Conservation (phyloP, 2,113 vertebrate species). For the Eira barbara region DNA sequence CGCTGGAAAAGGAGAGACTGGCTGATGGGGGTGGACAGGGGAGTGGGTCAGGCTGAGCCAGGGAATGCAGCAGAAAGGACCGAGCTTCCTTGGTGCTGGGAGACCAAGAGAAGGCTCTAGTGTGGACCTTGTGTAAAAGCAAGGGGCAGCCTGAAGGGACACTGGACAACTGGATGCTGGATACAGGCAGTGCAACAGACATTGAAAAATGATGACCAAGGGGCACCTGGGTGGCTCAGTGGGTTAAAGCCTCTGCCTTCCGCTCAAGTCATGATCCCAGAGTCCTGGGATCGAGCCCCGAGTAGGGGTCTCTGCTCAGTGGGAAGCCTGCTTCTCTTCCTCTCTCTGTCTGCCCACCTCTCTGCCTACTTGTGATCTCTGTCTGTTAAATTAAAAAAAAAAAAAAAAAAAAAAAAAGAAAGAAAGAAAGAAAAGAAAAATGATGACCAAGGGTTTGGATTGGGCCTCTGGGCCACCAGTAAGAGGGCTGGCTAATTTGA, state of each 20-base stretch:
- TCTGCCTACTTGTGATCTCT: no score
- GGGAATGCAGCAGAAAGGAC: not conserved
- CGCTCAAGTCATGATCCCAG: no score
- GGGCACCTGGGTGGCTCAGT: no score
- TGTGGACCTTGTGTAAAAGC: not conserved
- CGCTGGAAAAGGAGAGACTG: not conserved
- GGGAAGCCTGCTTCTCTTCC: no score
- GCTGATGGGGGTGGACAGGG: not conserved
- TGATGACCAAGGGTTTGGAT: no score
- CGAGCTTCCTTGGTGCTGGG: not conserved
- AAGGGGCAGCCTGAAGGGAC: not conserved
- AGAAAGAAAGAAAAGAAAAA: not conserved
- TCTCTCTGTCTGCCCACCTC: no score
- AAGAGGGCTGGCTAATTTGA: not conserved
- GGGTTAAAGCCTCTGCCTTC: no score
- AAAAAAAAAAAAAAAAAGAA: no score
- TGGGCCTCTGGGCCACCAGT: not conserved
- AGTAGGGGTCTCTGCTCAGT: no score
- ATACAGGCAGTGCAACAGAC: rapidly evolving
- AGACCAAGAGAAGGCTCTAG: not conserved
- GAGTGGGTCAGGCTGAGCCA: not conserved
- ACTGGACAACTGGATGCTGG: not conserved
- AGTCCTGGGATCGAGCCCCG: no score
- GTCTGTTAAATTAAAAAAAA: no score
- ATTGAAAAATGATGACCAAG: no score